Base-by-base conservation (phyloP, 2,113 vertebrate species). In the Arvicanthis niloticus region DNA sequence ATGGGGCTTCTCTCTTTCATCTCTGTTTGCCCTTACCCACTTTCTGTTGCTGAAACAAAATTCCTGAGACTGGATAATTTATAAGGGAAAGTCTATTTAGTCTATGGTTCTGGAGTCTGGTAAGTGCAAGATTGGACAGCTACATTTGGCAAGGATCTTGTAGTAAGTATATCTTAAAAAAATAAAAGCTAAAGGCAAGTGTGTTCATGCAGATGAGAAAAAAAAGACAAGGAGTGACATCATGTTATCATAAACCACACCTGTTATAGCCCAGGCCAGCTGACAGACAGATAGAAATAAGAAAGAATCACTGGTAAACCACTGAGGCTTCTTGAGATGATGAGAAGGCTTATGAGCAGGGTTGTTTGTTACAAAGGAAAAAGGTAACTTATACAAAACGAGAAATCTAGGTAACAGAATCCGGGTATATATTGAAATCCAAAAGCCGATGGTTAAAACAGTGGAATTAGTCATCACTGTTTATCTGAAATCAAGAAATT, bases 261-360 rank as follows among this genome's bases (percentile, higher is more conserved):
- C 51, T 81, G 26, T 45, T 12, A 48, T 65, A 76, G 7, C 37
- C 56, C 68, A 80, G 53, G 17, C n/a, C 45, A 53, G 48, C 42
- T 91, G 56, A 45, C 65, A 67, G 62, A 65, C 29, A 80, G 94
- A 58, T 70, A 92, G 13, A 91, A 86, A 87, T 21, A 89, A 56
- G 16, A 26, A 62, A 77, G 21, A 1, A 2, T 68, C 40, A 34
- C 26, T 70, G 12, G 92, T 88, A 96, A 92, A 17, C 40, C 51
- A n/a, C 53, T 82, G 75, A 67, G 53, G 13, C 7, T 56, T 45
- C 19, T 37, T 15, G 4, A 24, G 29, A 10, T 90, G 70, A 22
- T 62, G 34, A 51, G 17, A 3, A 17, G 12, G 6, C 2, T 21
- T 75, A 0, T 34, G 19, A 48, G 19, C 10, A 60, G 29, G 1